Evolutionary conservation across 2,797 vertebrate species (phyloP).

Genomic region (Lepilemur ruficaudatus): DNA sequence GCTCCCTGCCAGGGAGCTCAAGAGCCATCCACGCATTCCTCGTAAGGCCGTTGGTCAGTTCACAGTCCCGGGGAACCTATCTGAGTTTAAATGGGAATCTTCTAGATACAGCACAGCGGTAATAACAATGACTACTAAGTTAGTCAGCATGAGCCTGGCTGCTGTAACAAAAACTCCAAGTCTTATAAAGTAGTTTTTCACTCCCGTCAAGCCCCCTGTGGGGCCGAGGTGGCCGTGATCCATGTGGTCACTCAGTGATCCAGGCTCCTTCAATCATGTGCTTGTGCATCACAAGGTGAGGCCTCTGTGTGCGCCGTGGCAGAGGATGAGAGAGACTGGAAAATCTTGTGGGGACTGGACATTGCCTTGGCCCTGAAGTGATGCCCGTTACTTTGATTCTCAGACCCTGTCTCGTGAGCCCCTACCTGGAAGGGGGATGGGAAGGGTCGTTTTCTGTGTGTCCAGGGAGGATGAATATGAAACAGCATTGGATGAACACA

Average conservation of each 20-base stretch:
- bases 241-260: neutral
- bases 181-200: neutral
- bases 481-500: neutral
- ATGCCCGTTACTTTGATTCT: too few species aligned
- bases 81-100: neutral
- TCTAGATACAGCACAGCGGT: neutral
- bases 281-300: neutral
- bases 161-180: neutral
- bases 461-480: neutral
- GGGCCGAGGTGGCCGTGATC: neutral
- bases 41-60: neutral
- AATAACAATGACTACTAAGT: too few species aligned
- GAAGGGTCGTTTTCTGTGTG: neutral
- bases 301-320: neutral
- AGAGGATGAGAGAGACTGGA: neutral
- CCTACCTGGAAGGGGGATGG: accelerated
- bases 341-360: too few species aligned
- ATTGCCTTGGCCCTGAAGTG: neutral
- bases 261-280: neutral
- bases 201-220: neutral
- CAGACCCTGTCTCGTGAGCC: neutral
- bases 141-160: neutral
- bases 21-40: accelerated
- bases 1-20: neutral
- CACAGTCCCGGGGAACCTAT: neutral